Evolutionary conservation across 2,113 vertebrate genomes (phyloP).

Genomic region (Dissostichus mawsoni): DNA sequence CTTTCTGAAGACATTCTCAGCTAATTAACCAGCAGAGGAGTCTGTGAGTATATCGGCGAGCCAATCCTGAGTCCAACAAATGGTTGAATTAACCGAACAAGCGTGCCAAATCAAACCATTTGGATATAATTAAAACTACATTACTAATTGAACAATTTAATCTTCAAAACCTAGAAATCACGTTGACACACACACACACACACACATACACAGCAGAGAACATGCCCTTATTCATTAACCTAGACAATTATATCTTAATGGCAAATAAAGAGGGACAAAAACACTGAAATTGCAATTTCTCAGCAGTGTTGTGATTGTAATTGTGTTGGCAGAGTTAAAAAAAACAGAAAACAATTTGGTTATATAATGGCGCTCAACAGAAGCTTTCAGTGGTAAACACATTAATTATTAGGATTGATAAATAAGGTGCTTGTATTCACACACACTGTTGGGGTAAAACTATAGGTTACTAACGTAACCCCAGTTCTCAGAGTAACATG

Average conservation of each 20-base stretch:
- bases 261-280: not conserved
- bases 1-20: conserved; percentile 1
- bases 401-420: not conserved
- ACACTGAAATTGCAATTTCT: not conserved
- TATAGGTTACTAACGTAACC: too few species aligned
- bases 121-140: conserved; percentile 15
- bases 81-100: not conserved
- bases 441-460: not conserved
- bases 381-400: not conserved
- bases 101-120: not conserved
- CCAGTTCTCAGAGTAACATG: too few species aligned
- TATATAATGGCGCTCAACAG: not conserved
- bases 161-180: conserved; percentile 11
- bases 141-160: conserved; percentile 16
- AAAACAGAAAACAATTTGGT: not conserved
- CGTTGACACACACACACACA: not conserved
- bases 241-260: not conserved
- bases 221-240: not conserved
- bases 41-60: conserved; percentile 20
- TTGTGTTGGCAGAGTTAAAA: too few species aligned
- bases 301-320: too few species aligned
- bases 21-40: not conserved
- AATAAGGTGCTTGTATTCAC: not conserved
- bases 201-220: not conserved
- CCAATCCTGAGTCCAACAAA: not conserved